These are phyloP conservation scores for Sussaba pulchella DNA, from an alignment of 2,888 invertebrate species.

Conservation along the genomic window DNA sequence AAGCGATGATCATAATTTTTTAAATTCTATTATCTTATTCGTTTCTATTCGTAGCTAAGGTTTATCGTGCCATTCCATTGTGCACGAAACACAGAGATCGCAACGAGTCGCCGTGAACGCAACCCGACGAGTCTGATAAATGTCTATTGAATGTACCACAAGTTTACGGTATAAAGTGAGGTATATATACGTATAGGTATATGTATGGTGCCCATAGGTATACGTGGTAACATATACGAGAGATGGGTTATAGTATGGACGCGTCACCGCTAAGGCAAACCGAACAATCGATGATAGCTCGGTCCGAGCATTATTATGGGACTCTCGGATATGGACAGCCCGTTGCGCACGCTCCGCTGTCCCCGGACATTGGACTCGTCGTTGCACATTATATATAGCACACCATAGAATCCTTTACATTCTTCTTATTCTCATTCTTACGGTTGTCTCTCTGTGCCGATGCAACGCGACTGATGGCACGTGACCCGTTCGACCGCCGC, in stretches of 20 bases:
- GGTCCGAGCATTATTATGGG: slow-evolving; percentile 67
- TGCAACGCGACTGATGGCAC: slow-evolving; percentile 69
- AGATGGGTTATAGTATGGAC: slow-evolving; percentile 55
- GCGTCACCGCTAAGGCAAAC: slow-evolving; percentile 70
- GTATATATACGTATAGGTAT: slow-evolving; percentile 12
- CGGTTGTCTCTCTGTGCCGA: slow-evolving; percentile 74
- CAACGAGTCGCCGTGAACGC: slow-evolving; percentile 41
- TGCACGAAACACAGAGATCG: slow-evolving; percentile 44
- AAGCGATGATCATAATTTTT: slow-evolving; percentile 20
- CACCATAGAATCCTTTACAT: slow-evolving; percentile 20
- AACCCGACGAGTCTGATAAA: slow-evolving; percentile 69
- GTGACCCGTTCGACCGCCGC: slow-evolving; percentile 71
- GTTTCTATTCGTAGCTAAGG: slow-evolving; percentile 60
- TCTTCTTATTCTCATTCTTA: slow-evolving; percentile 64
- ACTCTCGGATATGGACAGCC: slow-evolving; percentile 59
- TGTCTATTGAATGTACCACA: slow-evolving; percentile 76
- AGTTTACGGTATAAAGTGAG: slow-evolving; percentile 60
- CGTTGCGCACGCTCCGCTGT: slow-evolving; percentile 53
- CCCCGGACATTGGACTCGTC: slow-evolving; percentile 14
- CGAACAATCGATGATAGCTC: slow-evolving; percentile 80
- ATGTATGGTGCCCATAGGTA: no score
- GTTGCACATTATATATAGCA: slow-evolving; percentile 20
- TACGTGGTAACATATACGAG: neutral
- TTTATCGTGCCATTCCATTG: slow-evolving; percentile 64
- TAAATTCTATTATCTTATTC: slow-evolving; percentile 59